Evolutionary conservation across 2,888 invertebrate genomes (phyloP), one percentile per base, ranked within the genome.

Genomic region (Andrena minutula): DNA sequence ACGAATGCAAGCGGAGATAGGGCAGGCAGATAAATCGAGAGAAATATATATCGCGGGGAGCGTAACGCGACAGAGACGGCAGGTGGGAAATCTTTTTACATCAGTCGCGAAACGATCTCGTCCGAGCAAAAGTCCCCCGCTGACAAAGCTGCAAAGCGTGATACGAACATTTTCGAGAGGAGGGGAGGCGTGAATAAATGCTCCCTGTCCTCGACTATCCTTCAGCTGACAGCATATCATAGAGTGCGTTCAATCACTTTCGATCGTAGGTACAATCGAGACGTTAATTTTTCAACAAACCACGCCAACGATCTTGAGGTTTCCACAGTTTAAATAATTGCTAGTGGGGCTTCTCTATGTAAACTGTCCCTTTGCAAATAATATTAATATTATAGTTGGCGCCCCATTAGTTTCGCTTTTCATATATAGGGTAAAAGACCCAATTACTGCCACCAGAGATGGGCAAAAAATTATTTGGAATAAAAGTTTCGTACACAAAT

Each of bases 91-190:
- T 72, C 78, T 78, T 85, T 85, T 85, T 84, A 83, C 89, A 85
- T 88, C 86, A 84, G 82, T 83, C 84, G 76, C 77, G 83, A 84
- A 86, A 85, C 82, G 88, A 86, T 84, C 83, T 75, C 69, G 56
- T 64, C 73, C 65, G 32, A 60, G 73, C 79, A 82, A 83, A 84
- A 83, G 82, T 73, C 73, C 49, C 68, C 61, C 41, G 60, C 80
- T 86, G 89, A 89, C 85, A 88, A 89, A 90, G 89, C 83, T 80
- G 83, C 74, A 32, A 71, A 58, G 79, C 86, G 85, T 89, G 88
- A 84, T 71, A 32, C 78, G 84, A 81, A 87, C 88, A 79, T 86
- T 56, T 49, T 28, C 60, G 23, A 47, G 60, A n/a, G 32, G 63
- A 51, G 49, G 30, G 60, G 1, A 12, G 10, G 53, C 35, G 16